Base-by-base conservation (phyloP, 1,140 invertebrate genomes). In the Atta texana region DNA sequence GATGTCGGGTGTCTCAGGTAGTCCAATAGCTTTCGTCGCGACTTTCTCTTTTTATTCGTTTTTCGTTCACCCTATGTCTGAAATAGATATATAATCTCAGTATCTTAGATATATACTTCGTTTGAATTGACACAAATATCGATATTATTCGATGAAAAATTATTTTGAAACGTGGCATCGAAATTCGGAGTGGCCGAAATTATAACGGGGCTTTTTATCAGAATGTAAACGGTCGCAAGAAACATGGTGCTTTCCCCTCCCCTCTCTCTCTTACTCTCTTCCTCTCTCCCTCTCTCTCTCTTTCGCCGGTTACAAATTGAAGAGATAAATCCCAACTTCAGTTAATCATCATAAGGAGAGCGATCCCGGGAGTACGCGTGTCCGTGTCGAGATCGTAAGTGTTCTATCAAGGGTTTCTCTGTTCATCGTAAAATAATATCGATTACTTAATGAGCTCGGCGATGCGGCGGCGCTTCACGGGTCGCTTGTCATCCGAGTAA, bases 381-480 rank as follows among this genome's bases (percentile, higher is more conserved):
- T 75, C 80, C 80, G 39, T 84, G 57, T 14, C 69, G 71, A 66
- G 72, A 87, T 87, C 72, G 66, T 64, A 81, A 69, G 55, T 28
- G 74, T 68, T 85, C 59, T 86, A 74, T 75, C 69, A 76, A 88
- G 68, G 82, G 68, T 89, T 77, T 57, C 82, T 86, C 88, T 89
- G 87, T 66, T 63, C 82, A 69, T 71, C 85, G 55, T 86, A 86
- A 89, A 89, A 85, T 63, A 68, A 86, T 86, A 89, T 53, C 71
- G 87, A 81, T 89, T 89, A 89, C 78, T 89, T 81, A 76, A 72
- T 85, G 88, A 80, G 82, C 74, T 89, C 87, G 80, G 21, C 69
- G 82, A 55, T 75, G 59, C 74, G 28, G 63, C 80, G 69, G 80
- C 55, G 80, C 80, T 84, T 74, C 80, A 84, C 80, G 80, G 80